Percentiles rank a stretch among this genome's conserved stretches.
Conservation (phyloP, 2,797 vertebrate genomes). For the Antrozous pallidus region DNA sequence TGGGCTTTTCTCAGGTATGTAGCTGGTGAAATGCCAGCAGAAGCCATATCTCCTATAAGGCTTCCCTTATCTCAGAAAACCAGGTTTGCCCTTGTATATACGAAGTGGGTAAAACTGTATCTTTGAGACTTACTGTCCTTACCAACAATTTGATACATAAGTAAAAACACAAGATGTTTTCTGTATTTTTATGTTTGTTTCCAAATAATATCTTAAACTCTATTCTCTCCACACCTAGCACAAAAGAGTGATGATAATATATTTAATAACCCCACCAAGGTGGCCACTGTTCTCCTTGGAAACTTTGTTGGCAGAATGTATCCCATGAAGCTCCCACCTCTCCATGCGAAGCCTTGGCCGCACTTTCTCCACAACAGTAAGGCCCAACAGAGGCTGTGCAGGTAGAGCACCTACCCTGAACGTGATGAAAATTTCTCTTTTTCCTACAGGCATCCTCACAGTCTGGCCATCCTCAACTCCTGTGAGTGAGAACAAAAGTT, state of each 20-base stretch:
- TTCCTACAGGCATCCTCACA: conserved; percentile 96
- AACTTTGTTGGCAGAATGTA: fast-evolving
- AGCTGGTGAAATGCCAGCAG: background rate
- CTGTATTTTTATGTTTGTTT: background rate
- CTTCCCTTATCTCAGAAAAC: background rate
- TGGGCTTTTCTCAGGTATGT: background rate
- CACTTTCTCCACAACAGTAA: background rate
- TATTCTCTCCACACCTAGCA: background rate
- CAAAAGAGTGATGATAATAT: background rate
- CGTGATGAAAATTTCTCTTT: conserved; percentile 96
- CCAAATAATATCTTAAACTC: background rate
- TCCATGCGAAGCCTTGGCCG: background rate
- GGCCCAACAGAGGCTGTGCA: background rate
- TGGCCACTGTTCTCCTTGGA: background rate
- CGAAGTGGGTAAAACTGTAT: background rate
- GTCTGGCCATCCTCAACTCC: conserved; percentile 98
- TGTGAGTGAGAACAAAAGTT: conserved; percentile 67
- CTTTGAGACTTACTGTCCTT: background rate
- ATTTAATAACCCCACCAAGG: background rate
- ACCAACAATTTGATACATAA: background rate
- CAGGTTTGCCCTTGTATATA: background rate
- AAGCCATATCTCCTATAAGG: background rate
- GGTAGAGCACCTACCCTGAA: conserved; percentile 87
- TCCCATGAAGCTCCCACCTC: background rate
- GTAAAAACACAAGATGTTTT: background rate